phyloP scores from a whole-genome alignment of 2,113 vertebrate genomes.

The Paralichthys olivaceus region DNA sequence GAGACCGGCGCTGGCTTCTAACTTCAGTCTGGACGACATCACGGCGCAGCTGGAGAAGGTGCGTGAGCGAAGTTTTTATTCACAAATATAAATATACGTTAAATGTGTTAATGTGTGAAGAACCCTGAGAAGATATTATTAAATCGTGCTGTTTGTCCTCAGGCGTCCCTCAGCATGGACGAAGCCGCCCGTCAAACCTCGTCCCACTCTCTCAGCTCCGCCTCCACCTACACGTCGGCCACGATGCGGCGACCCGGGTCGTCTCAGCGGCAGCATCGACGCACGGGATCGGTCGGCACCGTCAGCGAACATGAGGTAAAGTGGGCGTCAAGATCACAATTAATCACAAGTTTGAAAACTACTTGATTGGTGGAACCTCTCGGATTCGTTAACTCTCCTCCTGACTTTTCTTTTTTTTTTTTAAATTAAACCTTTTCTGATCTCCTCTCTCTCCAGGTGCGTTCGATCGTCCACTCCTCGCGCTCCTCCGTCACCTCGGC shows the following conservation, averaged over 20 bases:
- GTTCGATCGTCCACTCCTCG: constrained; percentile 90
- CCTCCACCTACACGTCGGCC: constrained; percentile 73
- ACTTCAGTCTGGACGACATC: constrained; percentile 97
- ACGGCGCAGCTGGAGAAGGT: constrained; percentile 94
- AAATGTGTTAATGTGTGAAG: too few relatives aligned
- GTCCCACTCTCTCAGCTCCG: constrained; percentile 72
- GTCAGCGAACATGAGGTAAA: constrained; percentile 92
- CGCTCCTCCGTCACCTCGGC: constrained; percentile 93
- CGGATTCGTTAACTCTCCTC: background rate
- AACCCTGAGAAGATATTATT: too few relatives aligned
- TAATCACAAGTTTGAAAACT: too few relatives aligned
- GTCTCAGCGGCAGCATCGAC: constrained; percentile 85
- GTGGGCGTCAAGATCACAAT: too few relatives aligned
- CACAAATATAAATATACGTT: background rate
- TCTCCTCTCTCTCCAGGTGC: constrained; percentile 59
- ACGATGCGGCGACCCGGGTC: constrained; percentile 80
- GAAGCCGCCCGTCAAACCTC: constrained; percentile 92
- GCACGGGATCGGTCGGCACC: constrained; percentile 94
- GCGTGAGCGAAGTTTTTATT: background rate
- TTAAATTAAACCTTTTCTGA: background rate
- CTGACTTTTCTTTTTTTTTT: background rate
- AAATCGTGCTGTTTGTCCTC: background rate
- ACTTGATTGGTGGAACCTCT: background rate
- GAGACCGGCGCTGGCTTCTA: constrained; percentile 84
- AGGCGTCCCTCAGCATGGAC: constrained; percentile 97